These are phyloP conservation scores for Phallusia fumigata DNA, from an alignment of 23 tunicate genomes.

Conservation along the genomic window DNA sequence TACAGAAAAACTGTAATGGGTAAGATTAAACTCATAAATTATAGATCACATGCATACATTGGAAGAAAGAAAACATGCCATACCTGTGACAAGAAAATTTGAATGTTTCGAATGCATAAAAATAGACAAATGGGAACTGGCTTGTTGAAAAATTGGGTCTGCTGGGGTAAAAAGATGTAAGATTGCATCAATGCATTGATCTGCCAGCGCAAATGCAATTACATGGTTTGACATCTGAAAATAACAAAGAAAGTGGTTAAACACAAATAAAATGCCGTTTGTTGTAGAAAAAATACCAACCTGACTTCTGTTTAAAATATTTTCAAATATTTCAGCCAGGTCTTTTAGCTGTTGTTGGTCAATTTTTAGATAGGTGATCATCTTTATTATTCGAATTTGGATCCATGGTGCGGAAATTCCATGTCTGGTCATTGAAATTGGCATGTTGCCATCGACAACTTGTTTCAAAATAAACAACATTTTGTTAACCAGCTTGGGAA, in stretches of 20 bases:
- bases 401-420: constrained; percentile 75
- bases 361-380: constrained; percentile 1
- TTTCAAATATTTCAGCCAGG: not conserved
- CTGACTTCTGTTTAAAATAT: not conserved
- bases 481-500: constrained; percentile 23
- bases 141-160: constrained; percentile 20
- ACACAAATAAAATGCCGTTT: not conserved
- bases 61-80: not conserved
- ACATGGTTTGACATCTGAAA: constrained; percentile 1
- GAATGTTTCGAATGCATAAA: constrained; percentile 32
- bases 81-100: constrained; percentile 33
- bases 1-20: not conserved
- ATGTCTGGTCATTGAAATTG: constrained; percentile 44
- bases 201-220: constrained; percentile 24
- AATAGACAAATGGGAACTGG: not conserved
- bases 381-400: constrained; percentile 39
- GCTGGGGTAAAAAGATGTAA: constrained; percentile 1
- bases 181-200: constrained; percentile 33
- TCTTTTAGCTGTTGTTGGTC: not conserved
- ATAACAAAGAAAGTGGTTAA: not conserved
- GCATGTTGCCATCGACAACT: constrained; percentile 48
- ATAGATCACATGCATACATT: not conserved
- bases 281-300: not conserved
- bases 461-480: constrained; percentile 55
- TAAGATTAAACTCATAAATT: no score